phyloP scores from a whole-genome alignment of 2,888 invertebrate genomes.

The Lamellibrachia satsuma region DNA sequence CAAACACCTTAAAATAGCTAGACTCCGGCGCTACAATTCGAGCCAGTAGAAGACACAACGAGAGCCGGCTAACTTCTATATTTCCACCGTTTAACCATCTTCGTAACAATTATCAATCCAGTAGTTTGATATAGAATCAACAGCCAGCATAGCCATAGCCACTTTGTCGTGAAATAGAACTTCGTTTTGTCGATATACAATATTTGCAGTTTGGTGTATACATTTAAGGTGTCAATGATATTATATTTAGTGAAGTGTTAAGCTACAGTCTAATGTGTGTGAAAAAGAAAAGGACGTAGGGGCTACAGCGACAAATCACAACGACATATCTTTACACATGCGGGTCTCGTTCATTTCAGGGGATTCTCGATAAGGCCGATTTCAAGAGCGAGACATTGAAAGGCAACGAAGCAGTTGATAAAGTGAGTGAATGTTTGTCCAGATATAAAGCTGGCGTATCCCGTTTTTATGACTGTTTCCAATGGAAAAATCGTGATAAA shows the following conservation, averaged over 20 bases:
- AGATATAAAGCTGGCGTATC: background rate
- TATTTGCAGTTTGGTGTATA: background rate
- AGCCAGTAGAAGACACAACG: too few species aligned
- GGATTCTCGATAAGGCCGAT: background rate
- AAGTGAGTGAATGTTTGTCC: background rate
- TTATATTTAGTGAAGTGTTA: background rate
- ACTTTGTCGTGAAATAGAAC: background rate
- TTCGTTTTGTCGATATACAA: background rate
- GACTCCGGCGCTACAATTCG: too few species aligned
- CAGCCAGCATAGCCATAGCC: background rate
- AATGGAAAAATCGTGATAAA: too few species aligned
- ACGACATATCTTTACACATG: background rate
- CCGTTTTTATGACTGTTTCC: too few species aligned
- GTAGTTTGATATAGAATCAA: too few species aligned
- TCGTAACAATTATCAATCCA: too few species aligned
- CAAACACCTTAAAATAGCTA: too few species aligned
- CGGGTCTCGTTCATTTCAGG: background rate
- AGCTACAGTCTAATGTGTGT: background rate
- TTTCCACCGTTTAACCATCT: too few species aligned
- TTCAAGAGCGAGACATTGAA: background rate
- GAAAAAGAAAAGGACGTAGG: background rate
- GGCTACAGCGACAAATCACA: background rate
- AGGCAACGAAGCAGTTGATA: background rate
- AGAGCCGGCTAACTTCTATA: too few species aligned
- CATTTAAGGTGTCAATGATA: background rate